Percentiles rank a stretch among this genome's conserved stretches.
Conservation (phyloP, 2,888 invertebrate species). For the Tanypteryx hageni region DNA sequence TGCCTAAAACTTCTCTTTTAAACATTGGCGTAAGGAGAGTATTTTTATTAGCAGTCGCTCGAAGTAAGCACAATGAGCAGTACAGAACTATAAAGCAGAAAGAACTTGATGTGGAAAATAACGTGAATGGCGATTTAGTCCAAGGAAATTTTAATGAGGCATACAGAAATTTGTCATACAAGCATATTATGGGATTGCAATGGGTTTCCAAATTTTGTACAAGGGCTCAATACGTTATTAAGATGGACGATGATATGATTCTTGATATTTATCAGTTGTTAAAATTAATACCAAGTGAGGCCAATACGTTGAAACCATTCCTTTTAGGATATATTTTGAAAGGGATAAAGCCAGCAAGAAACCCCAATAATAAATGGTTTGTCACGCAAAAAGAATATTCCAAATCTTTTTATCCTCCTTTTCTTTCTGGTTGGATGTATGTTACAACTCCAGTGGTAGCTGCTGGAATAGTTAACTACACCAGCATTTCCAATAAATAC, state of each 20-base stretch:
- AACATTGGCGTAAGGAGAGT: constrained; percentile 80
- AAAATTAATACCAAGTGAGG: constrained; percentile 74
- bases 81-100: constrained; percentile 75
- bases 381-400: constrained; percentile 83
- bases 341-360: constrained; percentile 81
- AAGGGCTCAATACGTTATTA: constrained; percentile 82
- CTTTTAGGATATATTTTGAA: constrained; percentile 84
- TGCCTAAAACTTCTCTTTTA: constrained; percentile 78
- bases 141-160: constrained; percentile 88
- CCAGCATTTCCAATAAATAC: constrained; percentile 74
- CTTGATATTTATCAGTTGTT: constrained; percentile 81
- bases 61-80: constrained; percentile 75
- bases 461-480: constrained; percentile 70
- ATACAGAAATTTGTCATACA: constrained; percentile 88
- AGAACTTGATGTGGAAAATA: constrained; percentile 80
- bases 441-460: constrained; percentile 83
- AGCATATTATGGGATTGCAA: constrained; percentile 88
- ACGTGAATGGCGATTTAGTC: constrained; percentile 82
- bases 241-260: constrained; percentile 90
- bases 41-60: constrained; percentile 83
- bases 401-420: constrained; percentile 82
- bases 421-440: constrained; percentile 91
- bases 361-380: constrained; percentile 87
- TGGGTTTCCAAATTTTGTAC: constrained; percentile 84
- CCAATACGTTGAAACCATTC: constrained; percentile 69